Percentiles rank a stretch among this genome's conserved stretches.
Conservation (phyloP, 2,113 vertebrate species). For the Nibea albiflora region DNA sequence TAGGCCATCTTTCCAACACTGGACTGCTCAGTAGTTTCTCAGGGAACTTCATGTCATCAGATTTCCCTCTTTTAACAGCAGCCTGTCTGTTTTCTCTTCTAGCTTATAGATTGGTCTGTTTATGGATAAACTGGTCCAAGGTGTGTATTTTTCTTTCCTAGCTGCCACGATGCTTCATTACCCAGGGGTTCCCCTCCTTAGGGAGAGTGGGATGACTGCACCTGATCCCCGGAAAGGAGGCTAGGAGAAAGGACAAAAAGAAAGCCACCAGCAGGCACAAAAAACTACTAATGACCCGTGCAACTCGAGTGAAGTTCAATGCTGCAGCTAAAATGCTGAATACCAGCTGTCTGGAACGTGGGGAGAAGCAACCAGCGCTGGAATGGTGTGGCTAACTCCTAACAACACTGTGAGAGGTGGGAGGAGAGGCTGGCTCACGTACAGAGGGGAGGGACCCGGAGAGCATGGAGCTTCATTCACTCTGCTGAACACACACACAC, state of each 20-base stretch:
- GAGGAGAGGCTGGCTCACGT: conserved; percentile 70
- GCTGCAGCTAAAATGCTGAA: conserved; percentile 13
- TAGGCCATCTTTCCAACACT: conserved; percentile 10
- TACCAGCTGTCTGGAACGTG: conserved; percentile 23
- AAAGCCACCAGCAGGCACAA: background rate
- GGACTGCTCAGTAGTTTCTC: background rate
- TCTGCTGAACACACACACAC: conserved; percentile 74
- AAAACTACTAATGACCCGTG: background rate
- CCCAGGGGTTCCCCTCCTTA: conserved; percentile 31
- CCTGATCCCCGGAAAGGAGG: conserved; percentile 57
- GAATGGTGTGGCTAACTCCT: conserved; percentile 50
- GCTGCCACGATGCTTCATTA: conserved; percentile 15
- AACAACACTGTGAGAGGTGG: conserved; percentile 66
- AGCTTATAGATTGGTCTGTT: background rate
- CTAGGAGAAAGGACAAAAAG: background rate
- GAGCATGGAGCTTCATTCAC: conserved; percentile 83
- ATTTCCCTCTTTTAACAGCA: background rate
- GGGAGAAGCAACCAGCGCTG: conserved; percentile 28
- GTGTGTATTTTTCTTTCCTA: conserved; percentile 24
- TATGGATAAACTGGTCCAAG: conserved; percentile 9
- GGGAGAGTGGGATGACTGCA: conserved; percentile 34
- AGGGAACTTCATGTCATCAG: background rate
- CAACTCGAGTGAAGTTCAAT: background rate
- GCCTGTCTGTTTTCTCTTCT: background rate
- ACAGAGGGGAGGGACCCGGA: conserved; percentile 71